Conservation (phyloP, 2,888 invertebrate species). For the Melipona beecheii region DNA sequence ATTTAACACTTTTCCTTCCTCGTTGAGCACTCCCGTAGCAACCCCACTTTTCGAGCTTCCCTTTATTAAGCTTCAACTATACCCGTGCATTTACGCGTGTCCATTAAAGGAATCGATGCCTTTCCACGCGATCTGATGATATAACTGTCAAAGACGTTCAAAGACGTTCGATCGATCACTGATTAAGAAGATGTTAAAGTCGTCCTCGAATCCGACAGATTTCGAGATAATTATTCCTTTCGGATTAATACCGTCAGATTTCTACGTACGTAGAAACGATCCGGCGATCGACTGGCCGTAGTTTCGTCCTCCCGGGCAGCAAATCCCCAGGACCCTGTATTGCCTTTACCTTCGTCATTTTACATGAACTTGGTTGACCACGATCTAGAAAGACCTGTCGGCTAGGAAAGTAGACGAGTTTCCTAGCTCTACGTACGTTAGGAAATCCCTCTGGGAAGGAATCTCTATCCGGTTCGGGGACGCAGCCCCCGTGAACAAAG, state of each 20-base stretch:
- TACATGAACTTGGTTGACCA: constrained; percentile 57
- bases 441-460: constrained; percentile 51
- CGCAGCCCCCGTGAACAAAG: constrained; percentile 38
- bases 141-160: neutral
- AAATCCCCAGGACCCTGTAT: constrained; percentile 19
- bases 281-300: neutral
- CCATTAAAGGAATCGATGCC: neutral
- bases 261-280: too few species aligned
- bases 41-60: neutral
- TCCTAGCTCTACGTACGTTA: constrained; percentile 34
- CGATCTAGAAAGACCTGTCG: constrained; percentile 30
- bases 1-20: constrained; percentile 1
- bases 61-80: constrained; percentile 2
- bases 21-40: neutral
- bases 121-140: neutral
- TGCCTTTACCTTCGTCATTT: constrained; percentile 48
- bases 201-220: neutral
- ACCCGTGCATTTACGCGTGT: neutral
- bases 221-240: neutral
- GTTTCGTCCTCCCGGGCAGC: neutral
- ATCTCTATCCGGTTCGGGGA: constrained; percentile 53
- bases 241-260: neutral
- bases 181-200: too few species aligned
- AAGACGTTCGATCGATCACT: neutral
- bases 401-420: constrained; percentile 28